Conservation (phyloP, 2,113 vertebrate species). For the Pontoporia blainvillei region DNA sequence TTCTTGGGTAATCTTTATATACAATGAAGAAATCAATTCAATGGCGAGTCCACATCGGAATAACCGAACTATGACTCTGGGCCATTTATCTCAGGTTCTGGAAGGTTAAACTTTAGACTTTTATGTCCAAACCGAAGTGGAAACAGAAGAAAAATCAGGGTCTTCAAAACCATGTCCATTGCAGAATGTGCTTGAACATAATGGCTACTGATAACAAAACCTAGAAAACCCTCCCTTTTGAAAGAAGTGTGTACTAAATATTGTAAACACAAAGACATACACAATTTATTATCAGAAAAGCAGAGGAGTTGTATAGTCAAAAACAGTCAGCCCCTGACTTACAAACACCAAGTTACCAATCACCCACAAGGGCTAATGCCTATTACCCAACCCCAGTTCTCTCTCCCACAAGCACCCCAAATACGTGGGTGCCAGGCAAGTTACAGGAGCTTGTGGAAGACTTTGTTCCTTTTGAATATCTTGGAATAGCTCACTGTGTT, state of each 20-base stretch:
- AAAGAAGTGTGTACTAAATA: constrained; percentile 11
- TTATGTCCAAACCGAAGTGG: not conserved
- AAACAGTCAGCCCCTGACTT: not conserved
- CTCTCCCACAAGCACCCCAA: not conserved
- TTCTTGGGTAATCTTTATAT: constrained; percentile 59
- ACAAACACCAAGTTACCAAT: not conserved
- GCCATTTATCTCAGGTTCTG: not conserved
- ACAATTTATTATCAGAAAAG: not conserved
- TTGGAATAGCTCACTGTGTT: not conserved
- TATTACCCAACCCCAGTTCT: not conserved
- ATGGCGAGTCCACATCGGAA: not conserved
- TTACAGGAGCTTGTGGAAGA: not conserved
- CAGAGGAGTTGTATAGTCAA: not conserved
- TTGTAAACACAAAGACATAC: not conserved
- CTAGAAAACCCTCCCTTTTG: not conserved
- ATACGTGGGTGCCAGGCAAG: accelerated
- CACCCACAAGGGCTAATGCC: not conserved
- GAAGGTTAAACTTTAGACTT: not conserved
- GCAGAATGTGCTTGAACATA: not conserved
- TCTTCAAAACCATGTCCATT: not conserved
- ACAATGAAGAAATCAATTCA: constrained; percentile 31
- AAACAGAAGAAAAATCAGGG: not conserved
- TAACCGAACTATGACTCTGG: not conserved
- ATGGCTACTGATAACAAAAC: not conserved
- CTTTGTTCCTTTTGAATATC: not conserved